Percentiles rank a stretch among this genome's conserved stretches.
These are phyloP conservation scores for Athrips mouffetella DNA, from an alignment of 2,888 invertebrate genomes.

Conservation along the genomic window DNA sequence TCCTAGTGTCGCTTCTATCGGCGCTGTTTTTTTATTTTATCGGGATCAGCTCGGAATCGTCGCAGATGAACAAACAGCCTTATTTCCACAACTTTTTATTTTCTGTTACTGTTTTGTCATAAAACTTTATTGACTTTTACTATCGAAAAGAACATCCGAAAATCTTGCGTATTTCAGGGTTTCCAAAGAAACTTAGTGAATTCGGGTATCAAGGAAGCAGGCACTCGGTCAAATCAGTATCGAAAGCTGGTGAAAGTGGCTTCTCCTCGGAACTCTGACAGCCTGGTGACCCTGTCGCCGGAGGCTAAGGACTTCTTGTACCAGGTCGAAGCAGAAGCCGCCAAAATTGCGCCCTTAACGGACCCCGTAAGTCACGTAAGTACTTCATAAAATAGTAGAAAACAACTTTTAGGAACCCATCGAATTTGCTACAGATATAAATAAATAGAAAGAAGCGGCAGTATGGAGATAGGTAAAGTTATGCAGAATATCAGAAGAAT, in stretches of 20 bases:
- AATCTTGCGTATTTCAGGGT: neutral
- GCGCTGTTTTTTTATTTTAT: too few relatives aligned
- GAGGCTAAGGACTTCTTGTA: slow-evolving; percentile 43
- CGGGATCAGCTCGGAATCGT: too few relatives aligned
- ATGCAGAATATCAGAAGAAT: too few relatives aligned
- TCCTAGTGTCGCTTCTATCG: too few relatives aligned
- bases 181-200: neutral
- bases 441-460: too few relatives aligned
- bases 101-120: too few relatives aligned
- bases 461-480: too few relatives aligned
- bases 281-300: slow-evolving; percentile 41
- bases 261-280: slow-evolving; percentile 39
- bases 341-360: slow-evolving; percentile 67
- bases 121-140: neutral
- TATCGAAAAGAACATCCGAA: neutral
- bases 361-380: slow-evolving; percentile 52
- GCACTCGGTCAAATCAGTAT: neutral
- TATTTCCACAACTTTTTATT: too few relatives aligned
- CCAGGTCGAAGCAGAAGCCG: slow-evolving; percentile 54
- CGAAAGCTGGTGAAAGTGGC: slow-evolving; percentile 48
- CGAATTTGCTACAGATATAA: too few relatives aligned
- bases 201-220: neutral
- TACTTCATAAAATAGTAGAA: too few relatives aligned
- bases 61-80: too few relatives aligned
- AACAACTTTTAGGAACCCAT: too few relatives aligned